phyloP scores from a whole-genome alignment of 2,113 vertebrate genomes.

The Heterotis niloticus region DNA sequence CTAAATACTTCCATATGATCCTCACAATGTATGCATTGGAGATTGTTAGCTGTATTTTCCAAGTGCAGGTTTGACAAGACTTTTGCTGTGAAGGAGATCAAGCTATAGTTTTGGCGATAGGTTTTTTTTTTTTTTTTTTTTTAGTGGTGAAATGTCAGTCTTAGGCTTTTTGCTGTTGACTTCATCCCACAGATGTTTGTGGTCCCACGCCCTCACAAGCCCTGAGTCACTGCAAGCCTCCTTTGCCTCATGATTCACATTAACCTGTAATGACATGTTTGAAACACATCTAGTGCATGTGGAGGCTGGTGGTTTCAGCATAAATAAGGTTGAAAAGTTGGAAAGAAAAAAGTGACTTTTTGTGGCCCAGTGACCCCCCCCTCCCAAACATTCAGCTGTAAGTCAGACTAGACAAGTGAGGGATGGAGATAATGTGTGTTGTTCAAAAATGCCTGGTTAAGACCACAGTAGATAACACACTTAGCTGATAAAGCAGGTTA shows the following conservation, averaged over 20 bases:
- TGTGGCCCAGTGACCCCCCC: neutral
- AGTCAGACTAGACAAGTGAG: no score
- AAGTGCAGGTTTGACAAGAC: neutral
- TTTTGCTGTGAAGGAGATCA: neutral
- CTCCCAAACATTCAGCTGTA: neutral
- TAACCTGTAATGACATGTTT: conserved; percentile 1
- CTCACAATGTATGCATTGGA: conserved; percentile 27
- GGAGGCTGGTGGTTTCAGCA: neutral
- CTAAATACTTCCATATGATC: conserved; percentile 58
- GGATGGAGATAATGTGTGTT: no score
- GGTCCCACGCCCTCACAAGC: neutral
- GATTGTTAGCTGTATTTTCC: neutral
- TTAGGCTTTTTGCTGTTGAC: conserved; percentile 4
- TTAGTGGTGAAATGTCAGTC: neutral
- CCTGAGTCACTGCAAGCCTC: neutral
- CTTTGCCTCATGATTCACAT: neutral
- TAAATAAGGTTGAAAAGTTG: neutral
- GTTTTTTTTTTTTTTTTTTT: neutral
- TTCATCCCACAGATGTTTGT: neutral
- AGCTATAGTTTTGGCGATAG: neutral
- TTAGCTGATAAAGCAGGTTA: neutral
- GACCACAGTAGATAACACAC: neutral
- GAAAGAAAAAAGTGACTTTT: neutral
- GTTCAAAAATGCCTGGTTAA: neutral
- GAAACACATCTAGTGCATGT: neutral